These are phyloP conservation scores for Drosophila tripunctata DNA, from an alignment of 2,888 invertebrate species.

Conservation along the genomic window DNA sequence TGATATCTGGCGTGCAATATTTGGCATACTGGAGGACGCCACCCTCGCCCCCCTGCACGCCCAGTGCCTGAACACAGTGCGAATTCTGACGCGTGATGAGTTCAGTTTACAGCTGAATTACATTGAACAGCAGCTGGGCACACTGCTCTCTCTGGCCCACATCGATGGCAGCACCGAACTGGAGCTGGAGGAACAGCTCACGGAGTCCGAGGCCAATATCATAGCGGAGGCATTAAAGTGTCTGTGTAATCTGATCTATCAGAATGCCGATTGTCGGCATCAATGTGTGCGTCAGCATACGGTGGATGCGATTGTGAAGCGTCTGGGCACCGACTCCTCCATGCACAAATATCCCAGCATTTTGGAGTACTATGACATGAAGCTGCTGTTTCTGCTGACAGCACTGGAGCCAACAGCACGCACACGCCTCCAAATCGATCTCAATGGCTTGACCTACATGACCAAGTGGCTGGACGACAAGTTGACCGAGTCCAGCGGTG, in stretches of 20 bases:
- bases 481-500: constrained; percentile 82
- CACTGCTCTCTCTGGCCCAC: constrained; percentile 89
- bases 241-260: constrained; percentile 94
- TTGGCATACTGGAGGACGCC: constrained; percentile 80
- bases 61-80: constrained; percentile 81
- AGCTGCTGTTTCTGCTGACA: constrained; percentile 94
- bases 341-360: constrained; percentile 63
- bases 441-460: constrained; percentile 89
- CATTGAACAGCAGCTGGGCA: constrained; percentile 88
- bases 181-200: constrained; percentile 35
- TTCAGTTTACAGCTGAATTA: constrained; percentile 87
- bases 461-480: constrained; percentile 88
- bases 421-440: constrained; percentile 87
- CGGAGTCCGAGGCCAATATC: constrained; percentile 82
- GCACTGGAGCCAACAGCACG: constrained; percentile 91
- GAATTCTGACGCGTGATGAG: constrained; percentile 90
- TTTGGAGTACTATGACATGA: constrained; percentile 93
- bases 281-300: constrained; percentile 87
- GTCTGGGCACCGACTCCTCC: constrained; percentile 86
- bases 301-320: constrained; percentile 89
- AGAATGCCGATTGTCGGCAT: constrained; percentile 87
- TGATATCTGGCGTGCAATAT: constrained; percentile 82
- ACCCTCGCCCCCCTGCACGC: constrained; percentile 63
- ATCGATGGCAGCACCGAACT: constrained; percentile 55
- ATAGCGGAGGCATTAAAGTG: constrained; percentile 93